A percentile compares a stretch with the other conserved stretches of the same genome.
Evolutionary conservation across 2,113 vertebrate species (phyloP).

Genomic region (Oncorhynchus keta): DNA sequence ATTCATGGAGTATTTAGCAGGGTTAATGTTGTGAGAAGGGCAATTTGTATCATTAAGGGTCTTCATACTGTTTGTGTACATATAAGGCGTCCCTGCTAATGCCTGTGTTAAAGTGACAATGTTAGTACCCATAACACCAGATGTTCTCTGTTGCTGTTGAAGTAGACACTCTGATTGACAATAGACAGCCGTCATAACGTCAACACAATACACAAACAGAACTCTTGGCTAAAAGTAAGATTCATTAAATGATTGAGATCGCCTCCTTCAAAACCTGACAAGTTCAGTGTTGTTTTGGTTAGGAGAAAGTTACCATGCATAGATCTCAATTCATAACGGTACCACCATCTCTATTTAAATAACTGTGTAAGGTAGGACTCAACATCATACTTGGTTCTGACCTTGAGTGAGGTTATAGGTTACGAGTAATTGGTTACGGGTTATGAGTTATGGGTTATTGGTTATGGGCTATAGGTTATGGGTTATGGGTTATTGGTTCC

Average conservation of each 20-base stretch:
- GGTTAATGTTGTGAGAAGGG: slow-evolving; percentile 72
- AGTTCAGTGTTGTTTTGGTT: too few relatives aligned
- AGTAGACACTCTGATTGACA: slow-evolving; percentile 37
- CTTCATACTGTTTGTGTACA: slow-evolving; percentile 45
- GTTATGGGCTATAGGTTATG: accelerated
- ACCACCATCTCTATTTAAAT: too few relatives aligned
- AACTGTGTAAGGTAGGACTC: too few relatives aligned
- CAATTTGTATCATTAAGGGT: slow-evolving; percentile 60
- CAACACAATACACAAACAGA: slow-evolving; percentile 6
- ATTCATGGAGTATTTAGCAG: slow-evolving; percentile 53
- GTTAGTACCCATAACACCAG: slow-evolving; percentile 29
- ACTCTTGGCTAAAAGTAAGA: too few relatives aligned
- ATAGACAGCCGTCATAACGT: slow-evolving; percentile 24
- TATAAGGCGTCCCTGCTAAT: slow-evolving; percentile 29
- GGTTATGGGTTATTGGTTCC: accelerated
- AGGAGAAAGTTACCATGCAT: too few relatives aligned
- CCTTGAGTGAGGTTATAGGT: too few relatives aligned
- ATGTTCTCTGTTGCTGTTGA: slow-evolving; percentile 44
- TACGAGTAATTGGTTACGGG: accelerated
- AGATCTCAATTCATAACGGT: too few relatives aligned
- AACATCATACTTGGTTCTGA: too few relatives aligned
- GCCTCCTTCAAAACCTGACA: too few relatives aligned
- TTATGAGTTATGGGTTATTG: accelerated
- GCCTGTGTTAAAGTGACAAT: slow-evolving; percentile 19
- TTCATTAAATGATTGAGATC: too few relatives aligned